Percentiles rank a stretch among this genome's conserved stretches.
phyloP scores from a whole-genome alignment of 2,888 invertebrate genomes.

The Rhabditophanes sp. region DNA sequence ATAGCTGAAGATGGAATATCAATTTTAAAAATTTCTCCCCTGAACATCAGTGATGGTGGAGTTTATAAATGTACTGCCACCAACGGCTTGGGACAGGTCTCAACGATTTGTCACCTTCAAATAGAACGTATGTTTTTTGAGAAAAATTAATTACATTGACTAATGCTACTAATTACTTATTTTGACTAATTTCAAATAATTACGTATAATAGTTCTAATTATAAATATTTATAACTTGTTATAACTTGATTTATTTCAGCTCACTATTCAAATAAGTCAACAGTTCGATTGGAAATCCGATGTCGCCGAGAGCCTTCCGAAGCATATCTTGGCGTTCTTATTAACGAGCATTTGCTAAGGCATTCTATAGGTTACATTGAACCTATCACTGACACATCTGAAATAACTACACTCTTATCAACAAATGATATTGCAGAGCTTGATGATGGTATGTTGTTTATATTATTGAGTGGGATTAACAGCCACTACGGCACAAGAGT shows the following conservation, averaged over 20 bases:
- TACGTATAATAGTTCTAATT: background rate
- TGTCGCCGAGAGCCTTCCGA: slow-evolving; percentile 25
- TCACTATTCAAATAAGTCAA: slow-evolving; percentile 16
- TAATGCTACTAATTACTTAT: slow-evolving; percentile 1
- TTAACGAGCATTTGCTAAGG: slow-evolving; percentile 7
- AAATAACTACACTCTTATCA: too few species aligned
- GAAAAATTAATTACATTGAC: background rate
- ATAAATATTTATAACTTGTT: slow-evolving; percentile 2
- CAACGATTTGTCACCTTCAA: slow-evolving; percentile 48
- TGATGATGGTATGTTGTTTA: too few species aligned
- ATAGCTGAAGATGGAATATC: slow-evolving; percentile 34
- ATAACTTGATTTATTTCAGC: slow-evolving; percentile 11
- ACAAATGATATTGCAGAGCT: too few species aligned
- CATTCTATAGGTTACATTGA: too few species aligned
- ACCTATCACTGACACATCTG: too few species aligned
- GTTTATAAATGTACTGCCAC: slow-evolving; percentile 65
- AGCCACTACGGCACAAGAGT: too few species aligned
- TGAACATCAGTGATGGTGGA: slow-evolving; percentile 59
- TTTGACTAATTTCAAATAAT: too few species aligned
- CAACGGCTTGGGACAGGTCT: slow-evolving; percentile 66
- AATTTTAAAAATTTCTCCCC: slow-evolving; percentile 18
- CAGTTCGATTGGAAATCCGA: slow-evolving; percentile 19
- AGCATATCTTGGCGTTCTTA: slow-evolving; percentile 23
- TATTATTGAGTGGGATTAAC: too few species aligned
- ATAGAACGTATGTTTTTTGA: slow-evolving; percentile 17